phyloP scores from a whole-genome alignment of 2,797 vertebrate genomes.

The Sebastiscus albofasciatus region DNA sequence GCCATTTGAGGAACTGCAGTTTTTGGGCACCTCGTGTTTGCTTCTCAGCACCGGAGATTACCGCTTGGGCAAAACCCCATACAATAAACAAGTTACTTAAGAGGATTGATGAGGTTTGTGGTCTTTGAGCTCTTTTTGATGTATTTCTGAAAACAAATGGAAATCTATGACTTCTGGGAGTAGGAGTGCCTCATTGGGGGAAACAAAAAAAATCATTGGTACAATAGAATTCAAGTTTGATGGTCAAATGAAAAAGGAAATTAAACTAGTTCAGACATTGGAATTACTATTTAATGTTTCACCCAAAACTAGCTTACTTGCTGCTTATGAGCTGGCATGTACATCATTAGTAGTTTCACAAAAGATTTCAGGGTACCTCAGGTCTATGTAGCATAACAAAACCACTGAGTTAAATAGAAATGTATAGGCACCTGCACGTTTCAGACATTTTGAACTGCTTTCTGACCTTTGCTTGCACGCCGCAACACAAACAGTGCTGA shows the following conservation, averaged over 20 bases:
- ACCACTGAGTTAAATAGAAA: neutral
- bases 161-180: neutral
- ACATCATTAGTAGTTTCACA: neutral
- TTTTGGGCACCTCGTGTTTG: no score
- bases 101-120: neutral
- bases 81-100: neutral
- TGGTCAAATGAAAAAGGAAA: neutral
- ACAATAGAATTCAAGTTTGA: neutral
- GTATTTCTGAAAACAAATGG: neutral
- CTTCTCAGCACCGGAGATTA: no score
- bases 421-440: neutral
- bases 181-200: neutral
- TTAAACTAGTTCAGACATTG: neutral
- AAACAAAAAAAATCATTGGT: neutral
- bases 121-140: neutral
- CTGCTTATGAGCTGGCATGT: neutral
- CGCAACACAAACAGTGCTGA: neutral
- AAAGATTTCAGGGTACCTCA: neutral
- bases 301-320: neutral
- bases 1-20: no score
- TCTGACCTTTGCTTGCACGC: neutral
- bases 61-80: neutral
- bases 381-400: neutral
- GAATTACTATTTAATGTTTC: neutral
- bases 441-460: constrained; percentile 16